These are phyloP conservation scores for Neolamprologus tretocephalus DNA, from an alignment of 2,113 vertebrate species.

Conservation along the genomic window DNA sequence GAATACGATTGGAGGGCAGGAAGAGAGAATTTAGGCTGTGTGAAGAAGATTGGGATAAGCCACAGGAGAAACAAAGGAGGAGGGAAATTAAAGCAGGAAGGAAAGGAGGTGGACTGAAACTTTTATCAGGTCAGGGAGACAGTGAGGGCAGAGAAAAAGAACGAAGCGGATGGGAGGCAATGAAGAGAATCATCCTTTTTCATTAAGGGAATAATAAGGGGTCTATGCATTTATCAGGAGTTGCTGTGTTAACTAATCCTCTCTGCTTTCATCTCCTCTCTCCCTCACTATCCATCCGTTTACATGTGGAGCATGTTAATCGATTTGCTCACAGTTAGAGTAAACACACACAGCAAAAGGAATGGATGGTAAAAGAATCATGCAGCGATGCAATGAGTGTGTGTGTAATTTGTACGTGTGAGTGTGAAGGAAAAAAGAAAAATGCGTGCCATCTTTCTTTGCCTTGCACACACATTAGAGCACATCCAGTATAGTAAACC, in stretches of 20 bases:
- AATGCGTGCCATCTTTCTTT: background rate
- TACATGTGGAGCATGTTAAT: constrained; percentile 52
- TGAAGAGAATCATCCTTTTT: constrained; percentile 4
- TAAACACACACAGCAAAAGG: constrained; percentile 10
- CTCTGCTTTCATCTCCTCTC: constrained; percentile 39
- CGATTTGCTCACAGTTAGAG: constrained; percentile 28
- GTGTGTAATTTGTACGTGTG: background rate
- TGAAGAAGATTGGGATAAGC: background rate
- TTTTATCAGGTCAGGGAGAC: constrained; percentile 26
- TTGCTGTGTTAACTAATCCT: constrained; percentile 26
- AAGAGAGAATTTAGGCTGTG: background rate
- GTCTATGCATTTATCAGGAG: constrained; percentile 42
- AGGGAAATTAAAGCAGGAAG: background rate
- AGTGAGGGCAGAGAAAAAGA: background rate
- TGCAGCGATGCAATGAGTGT: background rate
- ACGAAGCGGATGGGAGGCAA: background rate
- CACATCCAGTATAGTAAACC: background rate
- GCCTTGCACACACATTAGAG: background rate
- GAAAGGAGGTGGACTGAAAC: background rate
- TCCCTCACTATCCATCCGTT: constrained; percentile 5
- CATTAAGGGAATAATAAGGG: constrained; percentile 38
- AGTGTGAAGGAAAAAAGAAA: background rate
- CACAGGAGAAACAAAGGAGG: background rate
- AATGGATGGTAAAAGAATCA: constrained; percentile 13
- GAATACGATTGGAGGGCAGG: background rate